phyloP scores from a whole-genome alignment of 2,888 invertebrate species.

The Noctua janthina region DNA sequence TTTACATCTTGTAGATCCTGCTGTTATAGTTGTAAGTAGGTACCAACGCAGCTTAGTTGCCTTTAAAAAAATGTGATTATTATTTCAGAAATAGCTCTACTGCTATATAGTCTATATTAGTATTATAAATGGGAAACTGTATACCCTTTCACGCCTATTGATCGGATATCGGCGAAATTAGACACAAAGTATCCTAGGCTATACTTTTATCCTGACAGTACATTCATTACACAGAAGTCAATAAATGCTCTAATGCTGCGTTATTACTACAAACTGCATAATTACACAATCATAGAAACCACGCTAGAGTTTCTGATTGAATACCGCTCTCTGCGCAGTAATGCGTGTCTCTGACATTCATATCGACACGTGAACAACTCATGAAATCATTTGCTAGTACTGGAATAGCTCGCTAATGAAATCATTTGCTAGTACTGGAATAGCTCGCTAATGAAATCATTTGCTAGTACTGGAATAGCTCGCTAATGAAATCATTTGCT shows the following conservation, averaged over 20 bases:
- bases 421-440: no score
- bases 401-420: no score
- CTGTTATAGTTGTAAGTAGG: no score
- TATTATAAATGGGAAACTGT: background rate
- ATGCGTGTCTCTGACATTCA: background rate
- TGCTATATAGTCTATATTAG: background rate
- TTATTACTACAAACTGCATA: background rate
- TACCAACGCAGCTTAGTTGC: no score
- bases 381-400: conserved; percentile 34
- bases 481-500: no score
- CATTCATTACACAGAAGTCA: background rate
- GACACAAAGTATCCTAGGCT: background rate
- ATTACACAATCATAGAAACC: background rate
- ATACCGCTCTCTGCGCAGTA: conserved; percentile 9
- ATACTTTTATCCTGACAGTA: background rate
- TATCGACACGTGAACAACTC: conserved; percentile 17
- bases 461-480: no score
- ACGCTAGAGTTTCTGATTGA: conserved; percentile 14
- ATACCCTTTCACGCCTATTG: background rate
- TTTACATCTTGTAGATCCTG: no score
- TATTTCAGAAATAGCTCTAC: no score
- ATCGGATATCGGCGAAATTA: background rate
- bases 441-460: no score
- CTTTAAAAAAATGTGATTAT: no score
- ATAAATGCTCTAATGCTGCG: background rate